Conservation (phyloP, 2,888 invertebrate genomes). For the Endomychus coccineus region DNA sequence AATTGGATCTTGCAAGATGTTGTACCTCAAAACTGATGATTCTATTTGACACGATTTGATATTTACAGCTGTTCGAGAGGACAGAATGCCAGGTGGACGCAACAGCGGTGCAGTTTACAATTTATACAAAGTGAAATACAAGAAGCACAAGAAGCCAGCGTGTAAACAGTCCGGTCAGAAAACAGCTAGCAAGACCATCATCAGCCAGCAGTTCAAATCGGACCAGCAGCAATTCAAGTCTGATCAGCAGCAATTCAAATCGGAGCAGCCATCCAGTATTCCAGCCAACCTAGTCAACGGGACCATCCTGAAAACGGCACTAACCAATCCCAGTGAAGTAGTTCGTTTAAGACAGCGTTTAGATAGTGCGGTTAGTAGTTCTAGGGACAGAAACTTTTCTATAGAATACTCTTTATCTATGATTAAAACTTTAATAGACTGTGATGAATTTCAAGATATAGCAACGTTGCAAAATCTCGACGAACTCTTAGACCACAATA, state of each 20-base stretch:
- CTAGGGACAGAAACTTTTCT: conserved; percentile 70
- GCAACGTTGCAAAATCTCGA: conserved; percentile 88
- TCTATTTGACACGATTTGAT: too few species aligned
- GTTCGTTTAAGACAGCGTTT: conserved; percentile 80
- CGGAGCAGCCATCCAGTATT: conserved; percentile 37
- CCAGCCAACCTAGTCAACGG: conserved; percentile 82
- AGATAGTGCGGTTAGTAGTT: conserved; percentile 83
- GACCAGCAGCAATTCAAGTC: conserved; percentile 39
- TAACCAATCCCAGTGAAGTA: conserved; percentile 90
- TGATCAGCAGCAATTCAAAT: conserved; percentile 35
- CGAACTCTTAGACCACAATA: conserved; percentile 82
- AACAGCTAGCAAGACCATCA: conserved; percentile 25
- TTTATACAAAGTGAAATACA: conserved; percentile 97
- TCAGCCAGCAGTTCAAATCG: conserved; percentile 46
- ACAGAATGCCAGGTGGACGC: conserved; percentile 98
- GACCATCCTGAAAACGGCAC: conserved; percentile 87
- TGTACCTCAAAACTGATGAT: too few species aligned
- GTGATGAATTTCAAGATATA: conserved; percentile 94
- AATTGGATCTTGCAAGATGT: too few species aligned
- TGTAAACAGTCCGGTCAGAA: conserved; percentile 39
- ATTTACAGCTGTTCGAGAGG: conserved; percentile 85
- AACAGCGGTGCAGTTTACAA: conserved; percentile 99
- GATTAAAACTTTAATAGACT: conserved; percentile 90
- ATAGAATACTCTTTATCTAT: conserved; percentile 79
- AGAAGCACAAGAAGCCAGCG: conserved; percentile 88